phyloP scores from a whole-genome alignment of 92 coral and sea anemone species.

The Paragorgia papillata region DNA sequence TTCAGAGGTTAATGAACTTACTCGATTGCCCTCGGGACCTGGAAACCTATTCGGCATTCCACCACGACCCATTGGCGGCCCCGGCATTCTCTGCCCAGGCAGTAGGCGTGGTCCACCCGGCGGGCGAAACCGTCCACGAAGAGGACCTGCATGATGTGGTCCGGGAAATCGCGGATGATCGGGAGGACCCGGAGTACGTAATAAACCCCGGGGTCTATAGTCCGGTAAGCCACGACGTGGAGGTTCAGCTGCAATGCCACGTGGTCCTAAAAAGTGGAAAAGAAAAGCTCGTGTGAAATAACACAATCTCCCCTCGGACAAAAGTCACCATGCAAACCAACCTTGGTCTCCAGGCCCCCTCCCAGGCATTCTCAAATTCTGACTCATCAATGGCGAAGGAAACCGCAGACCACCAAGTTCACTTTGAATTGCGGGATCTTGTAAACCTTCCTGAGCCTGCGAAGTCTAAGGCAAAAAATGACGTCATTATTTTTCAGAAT shows the following conservation, averaged over 20 bases:
- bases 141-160: slow-evolving; percentile 78
- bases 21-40: slow-evolving; percentile 62
- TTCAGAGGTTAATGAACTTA: slow-evolving; percentile 36
- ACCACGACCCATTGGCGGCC: slow-evolving; percentile 72
- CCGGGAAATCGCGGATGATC: slow-evolving; percentile 78
- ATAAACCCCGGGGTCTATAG: slow-evolving; percentile 81
- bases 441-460: slow-evolving; percentile 14
- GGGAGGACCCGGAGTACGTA: slow-evolving; percentile 79
- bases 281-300: not conserved
- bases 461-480: slow-evolving; percentile 1
- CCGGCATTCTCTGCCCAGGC: slow-evolving; percentile 85
- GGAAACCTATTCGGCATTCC: slow-evolving; percentile 47
- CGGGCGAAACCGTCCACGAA: slow-evolving; percentile 66
- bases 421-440: too few species aligned
- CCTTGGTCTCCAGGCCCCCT: slow-evolving; percentile 15
- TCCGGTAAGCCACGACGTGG: slow-evolving; percentile 64
- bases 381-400: slow-evolving; percentile 34
- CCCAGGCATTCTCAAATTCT: slow-evolving; percentile 17
- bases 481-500: not conserved
- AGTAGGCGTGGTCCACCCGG: slow-evolving; percentile 70
- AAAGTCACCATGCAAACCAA: not conserved
- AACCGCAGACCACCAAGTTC: slow-evolving; percentile 32
- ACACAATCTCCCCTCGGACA: not conserved
- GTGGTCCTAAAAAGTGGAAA: slow-evolving; percentile 14
- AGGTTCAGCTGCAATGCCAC: slow-evolving; percentile 43